Percentiles rank a stretch among this genome's conserved stretches.
phyloP scores from a whole-genome alignment of 2,797 vertebrate species.

The Neosilurus hyrtlii region DNA sequence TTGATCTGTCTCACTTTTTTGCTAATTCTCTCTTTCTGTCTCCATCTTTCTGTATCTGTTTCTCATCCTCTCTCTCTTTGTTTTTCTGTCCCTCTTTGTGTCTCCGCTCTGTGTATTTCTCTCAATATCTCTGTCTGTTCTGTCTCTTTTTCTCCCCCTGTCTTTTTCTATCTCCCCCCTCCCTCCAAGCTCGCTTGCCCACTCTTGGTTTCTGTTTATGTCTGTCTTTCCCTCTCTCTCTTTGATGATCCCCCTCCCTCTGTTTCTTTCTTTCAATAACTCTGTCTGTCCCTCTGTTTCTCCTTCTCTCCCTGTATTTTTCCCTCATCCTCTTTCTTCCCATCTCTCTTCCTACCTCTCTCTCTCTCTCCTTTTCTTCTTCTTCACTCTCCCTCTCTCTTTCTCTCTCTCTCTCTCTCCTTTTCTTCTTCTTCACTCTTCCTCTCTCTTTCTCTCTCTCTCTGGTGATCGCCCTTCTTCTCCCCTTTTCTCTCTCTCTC shows the following conservation, averaged over 20 bases:
- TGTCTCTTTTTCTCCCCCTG: neutral
- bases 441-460: neutral
- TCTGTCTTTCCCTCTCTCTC: slow-evolving; percentile 27
- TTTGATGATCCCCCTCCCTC: neutral
- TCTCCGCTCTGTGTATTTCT: too few relatives aligned
- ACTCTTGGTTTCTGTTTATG: neutral
- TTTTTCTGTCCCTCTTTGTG: too few relatives aligned
- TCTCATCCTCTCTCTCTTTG: too few relatives aligned
- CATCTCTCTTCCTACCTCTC: neutral
- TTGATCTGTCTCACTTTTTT: neutral
- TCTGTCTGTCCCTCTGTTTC: neutral
- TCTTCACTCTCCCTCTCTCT: neutral
- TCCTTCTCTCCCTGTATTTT: neutral
- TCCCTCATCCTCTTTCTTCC: neutral
- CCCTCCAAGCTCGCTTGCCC: neutral
- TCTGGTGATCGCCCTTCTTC: neutral
- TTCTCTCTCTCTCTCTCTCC: neutral
- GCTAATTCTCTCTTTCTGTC: neutral
- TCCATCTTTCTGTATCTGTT: too few relatives aligned
- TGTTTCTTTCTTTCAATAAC: neutral
- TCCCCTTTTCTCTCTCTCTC: neutral
- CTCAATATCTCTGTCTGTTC: neutral
- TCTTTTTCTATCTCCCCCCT: neutral
- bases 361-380: neutral
- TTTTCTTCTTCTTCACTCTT: neutral